phyloP scores from a whole-genome alignment of 2,888 invertebrate species.

The Eledona agricola region DNA sequence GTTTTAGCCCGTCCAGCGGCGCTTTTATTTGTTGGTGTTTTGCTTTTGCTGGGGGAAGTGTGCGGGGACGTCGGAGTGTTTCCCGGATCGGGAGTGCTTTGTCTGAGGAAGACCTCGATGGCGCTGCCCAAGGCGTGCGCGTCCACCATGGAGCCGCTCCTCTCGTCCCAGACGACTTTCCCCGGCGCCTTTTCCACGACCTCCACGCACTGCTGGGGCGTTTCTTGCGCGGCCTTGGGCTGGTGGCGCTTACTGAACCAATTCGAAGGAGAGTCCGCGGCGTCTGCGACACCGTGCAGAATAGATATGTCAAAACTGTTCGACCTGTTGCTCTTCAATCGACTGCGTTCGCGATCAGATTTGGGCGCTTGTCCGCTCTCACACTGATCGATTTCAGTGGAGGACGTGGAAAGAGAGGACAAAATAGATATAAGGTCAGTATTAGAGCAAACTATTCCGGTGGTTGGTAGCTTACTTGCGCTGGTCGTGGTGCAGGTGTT shows the following conservation, averaged over 20 bases:
- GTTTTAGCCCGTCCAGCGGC: constrained; percentile 46
- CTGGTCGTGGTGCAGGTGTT: constrained; percentile 50
- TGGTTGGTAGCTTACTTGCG: constrained; percentile 56
- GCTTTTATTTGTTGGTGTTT: constrained; percentile 41
- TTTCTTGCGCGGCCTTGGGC: constrained; percentile 55
- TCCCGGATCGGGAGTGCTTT: constrained; percentile 65
- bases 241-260: constrained; percentile 82
- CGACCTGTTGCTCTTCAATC: constrained; percentile 77
- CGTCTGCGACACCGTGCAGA: constrained; percentile 64
- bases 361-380: constrained; percentile 58
- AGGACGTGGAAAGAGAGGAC: constrained; percentile 80
- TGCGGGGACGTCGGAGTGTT: constrained; percentile 25
- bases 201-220: constrained; percentile 47
- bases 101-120: constrained; percentile 82
- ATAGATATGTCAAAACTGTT: constrained; percentile 87
- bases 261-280: constrained; percentile 65
- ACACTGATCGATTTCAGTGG: constrained; percentile 79
- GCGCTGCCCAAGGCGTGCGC: constrained; percentile 84
- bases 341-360: constrained; percentile 65
- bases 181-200: constrained; percentile 53
- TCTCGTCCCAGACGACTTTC: constrained; percentile 78
- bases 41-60: constrained; percentile 29
- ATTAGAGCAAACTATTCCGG: constrained; percentile 82
- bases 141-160: constrained; percentile 81
- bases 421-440: constrained; percentile 83